Base-by-base conservation (phyloP, 2,797 vertebrate genomes). In the Euphonia xanthogaster region DNA sequence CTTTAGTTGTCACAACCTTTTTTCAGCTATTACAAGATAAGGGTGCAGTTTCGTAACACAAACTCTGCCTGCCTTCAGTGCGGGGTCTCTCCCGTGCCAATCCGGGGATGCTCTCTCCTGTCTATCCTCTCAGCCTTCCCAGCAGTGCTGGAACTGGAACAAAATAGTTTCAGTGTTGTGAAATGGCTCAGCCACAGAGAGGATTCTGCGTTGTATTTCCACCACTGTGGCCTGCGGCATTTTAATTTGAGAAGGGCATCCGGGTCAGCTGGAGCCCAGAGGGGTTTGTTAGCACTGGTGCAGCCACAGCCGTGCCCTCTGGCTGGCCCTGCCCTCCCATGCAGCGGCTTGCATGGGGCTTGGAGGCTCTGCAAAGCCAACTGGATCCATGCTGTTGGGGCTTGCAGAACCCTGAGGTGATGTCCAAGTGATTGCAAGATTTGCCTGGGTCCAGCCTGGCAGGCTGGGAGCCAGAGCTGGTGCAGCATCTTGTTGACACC, bases 381-480 rank as follows among this genome's bases (percentile, higher is more conserved):
- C 79, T 65, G 45, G 23, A 33, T 42, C 25, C 14, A 4, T 24
- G 58, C 37, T 42, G 4, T 20, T 77, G 30, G 13, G 35, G 5
- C 40, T 63, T 78, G 35, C 40, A 75, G 63, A 67, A 24, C 39
- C 50, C 48, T 20, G 40, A 73, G 58, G 31, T 50, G 44, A 28
- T 2, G 0, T 53, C 58, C 66, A 30, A 3, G 22, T 0, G 0
- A 20, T 44, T 28, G 30, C 27, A 27, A 22, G 50, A n/a, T 35
- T 57, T 61, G 28, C 31, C 42, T 40, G 45, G 12, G 25, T 77
- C 28, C 25, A 21, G 48, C 45, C 9, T 1, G 1, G 28, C 81
- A 78, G 50, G 27, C 28, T 2, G 1, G 48, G 31, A 78, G 58
- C 50, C 74, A 62, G 74, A 85, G 53, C 24, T 80, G 80, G 65